Evolutionary conservation across 2,113 vertebrate species (phyloP), one percentile per base, ranked within the genome.

Genomic region (Pterocles orientalis): DNA sequence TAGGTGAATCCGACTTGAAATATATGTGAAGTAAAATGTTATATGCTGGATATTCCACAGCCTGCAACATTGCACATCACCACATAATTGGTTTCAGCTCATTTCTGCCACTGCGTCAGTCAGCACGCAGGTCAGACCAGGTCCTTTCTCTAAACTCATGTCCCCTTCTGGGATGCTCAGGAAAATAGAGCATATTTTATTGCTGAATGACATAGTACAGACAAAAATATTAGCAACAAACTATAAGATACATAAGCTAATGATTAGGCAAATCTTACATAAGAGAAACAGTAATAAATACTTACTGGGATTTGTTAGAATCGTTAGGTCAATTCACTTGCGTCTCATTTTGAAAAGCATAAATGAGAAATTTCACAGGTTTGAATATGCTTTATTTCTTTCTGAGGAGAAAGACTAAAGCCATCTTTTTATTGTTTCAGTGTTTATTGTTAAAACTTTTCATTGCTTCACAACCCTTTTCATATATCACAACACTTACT

Each of bases 121-220:
- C 29, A 2, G 1, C 21, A 53, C 0, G 1, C 0, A 0, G 14
- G 9, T n/a, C 51, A 81, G 23, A 65, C 10, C 18, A 29, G 1
- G 3, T 7, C 3, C 23, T 14, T 69, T 60, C 45, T n/a, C 61
- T 41, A 71, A 79, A 66, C 7, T 7, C n/a, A 72, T 18, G 7
- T 26, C 25, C 18, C 25, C 18, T 70, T 51, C 56, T 76, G 48
- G 12, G 34, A 23, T 41, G 16, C 12, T 9, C 65, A 23, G 6
- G 13, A 73, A 64, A 87, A 25, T 5, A 64, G 1, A 28, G 8
- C 4, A 9, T 47, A 51, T 29, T 28, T 9, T 34, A 58, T 10
- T 75, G 12, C 17, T 9, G 0, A 60, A 28, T 48, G 12, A 56
- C 39, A 28, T 5, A 48, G 25, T 28, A 80, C 6, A 58, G 25